Evolutionary conservation across 2,888 invertebrate genomes (phyloP).

Genomic region (Acanthosepion esculentum): DNA sequence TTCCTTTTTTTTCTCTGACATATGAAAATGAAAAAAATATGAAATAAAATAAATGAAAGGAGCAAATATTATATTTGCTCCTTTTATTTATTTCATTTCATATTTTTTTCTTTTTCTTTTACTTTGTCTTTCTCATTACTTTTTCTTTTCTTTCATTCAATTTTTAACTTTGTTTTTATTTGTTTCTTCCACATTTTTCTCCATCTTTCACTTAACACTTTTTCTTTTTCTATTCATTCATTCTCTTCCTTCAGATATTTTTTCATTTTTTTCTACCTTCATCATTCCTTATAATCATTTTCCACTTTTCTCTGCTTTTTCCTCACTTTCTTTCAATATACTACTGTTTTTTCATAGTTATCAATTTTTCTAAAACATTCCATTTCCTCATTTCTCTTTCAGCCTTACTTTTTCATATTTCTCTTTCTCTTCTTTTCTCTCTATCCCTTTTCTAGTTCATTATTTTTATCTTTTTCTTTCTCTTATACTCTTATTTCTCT

Average conservation of each 20-base stretch:
- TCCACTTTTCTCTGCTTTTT: not conserved
- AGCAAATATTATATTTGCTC: not conserved
- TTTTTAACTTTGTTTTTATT: not conserved
- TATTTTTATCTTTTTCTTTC: fast-evolving
- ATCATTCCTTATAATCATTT: not conserved
- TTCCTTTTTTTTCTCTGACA: no score
- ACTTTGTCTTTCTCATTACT: not conserved
- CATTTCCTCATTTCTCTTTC: no score
- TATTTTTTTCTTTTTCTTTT: not conserved
- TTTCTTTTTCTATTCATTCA: not conserved
- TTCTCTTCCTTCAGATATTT: not conserved
- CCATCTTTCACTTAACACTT: not conserved
- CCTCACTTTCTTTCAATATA: not conserved
- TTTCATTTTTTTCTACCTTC: not conserved
- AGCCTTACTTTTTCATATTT: not conserved
- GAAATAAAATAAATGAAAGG: no score
- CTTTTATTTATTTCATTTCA: not conserved
- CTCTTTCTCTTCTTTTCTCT: not conserved
- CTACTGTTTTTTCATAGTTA: not conserved
- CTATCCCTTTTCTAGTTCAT: not conserved
- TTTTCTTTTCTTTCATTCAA: not conserved
- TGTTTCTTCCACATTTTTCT: not conserved
- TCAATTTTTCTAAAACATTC: not conserved
- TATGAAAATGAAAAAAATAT: no score
- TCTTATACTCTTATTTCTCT: not conserved